Base-by-base conservation (phyloP, 2,113 vertebrate genomes). In the Shinisaurus crocodilurus region DNA sequence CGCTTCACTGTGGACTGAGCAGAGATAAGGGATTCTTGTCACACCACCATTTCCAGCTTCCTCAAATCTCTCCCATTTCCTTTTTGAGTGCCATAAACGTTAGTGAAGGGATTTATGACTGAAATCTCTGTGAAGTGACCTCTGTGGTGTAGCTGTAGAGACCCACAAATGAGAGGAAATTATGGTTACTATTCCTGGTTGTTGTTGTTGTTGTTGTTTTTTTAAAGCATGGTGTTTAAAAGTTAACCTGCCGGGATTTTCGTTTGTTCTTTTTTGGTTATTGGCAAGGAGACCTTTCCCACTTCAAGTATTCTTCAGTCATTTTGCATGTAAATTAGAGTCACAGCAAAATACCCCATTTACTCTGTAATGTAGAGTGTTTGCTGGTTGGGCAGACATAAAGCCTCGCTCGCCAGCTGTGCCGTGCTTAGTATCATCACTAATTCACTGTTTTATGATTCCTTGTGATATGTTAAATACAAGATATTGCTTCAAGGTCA, bases 11-110 rank as follows among this genome's bases (percentile, higher is more conserved):
- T 45, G 84, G 90, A 82, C 93, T 91, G 88, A 93, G 77, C 85
- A 92, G 86, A 88, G 95, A 96, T 96, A 96, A 96, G 92, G 92
- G 88, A 93, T 92, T 94, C 94, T 91, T 94, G 95, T 95, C 93
- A 94, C 90, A 89, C 92, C 91, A 93, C 91, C 92, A 29, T 94
- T 96, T 95, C 87, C 63, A 92, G 92, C 80, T 94, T 94, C 90
- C 92, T 88, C 72, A 96, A 95, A 92, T 95, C 57, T 87, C 89
- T 94, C 87, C 63, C 93, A 75, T 93, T 75, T 86, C 83, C 90
- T 95, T 94, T 83, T 69, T 40, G 67, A 76, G 74, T 88, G 91
- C 83, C 86, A 23, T 86, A 93, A 92, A 83, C 67, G 9, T 85
- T 94, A 91, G 65, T 88, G 67, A 82, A 40, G 91, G 72, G 72